Percentiles rank a stretch among this genome's conserved stretches.
These are phyloP conservation scores for Vesta saturnalis DNA, from an alignment of 2,888 invertebrate species.

Conservation along the genomic window DNA sequence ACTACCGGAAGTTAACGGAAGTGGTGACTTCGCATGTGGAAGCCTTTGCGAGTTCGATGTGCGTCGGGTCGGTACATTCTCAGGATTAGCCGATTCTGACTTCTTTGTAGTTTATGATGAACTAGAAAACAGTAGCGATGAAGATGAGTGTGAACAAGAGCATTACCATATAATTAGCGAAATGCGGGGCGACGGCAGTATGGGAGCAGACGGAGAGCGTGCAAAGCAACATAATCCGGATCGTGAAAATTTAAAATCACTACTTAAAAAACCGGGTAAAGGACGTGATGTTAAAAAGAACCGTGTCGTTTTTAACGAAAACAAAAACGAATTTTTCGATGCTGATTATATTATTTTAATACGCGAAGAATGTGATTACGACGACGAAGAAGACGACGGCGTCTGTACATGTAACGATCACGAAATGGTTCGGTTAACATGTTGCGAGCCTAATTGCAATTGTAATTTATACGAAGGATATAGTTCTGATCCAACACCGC, in stretches of 20 bases:
- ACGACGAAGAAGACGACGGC: conserved; percentile 78
- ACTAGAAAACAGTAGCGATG: conserved; percentile 48
- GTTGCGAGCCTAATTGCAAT: conserved; percentile 74
- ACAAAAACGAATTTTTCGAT: conserved; percentile 89
- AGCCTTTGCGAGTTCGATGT: conserved; percentile 57
- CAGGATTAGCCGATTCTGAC: conserved; percentile 46
- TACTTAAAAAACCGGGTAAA: conserved; percentile 79
- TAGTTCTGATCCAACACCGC: conserved; percentile 54
- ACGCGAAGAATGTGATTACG: conserved; percentile 86
- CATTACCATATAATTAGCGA: conserved; percentile 39
- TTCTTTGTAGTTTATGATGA: conserved; percentile 59
- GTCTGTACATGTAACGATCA: conserved; percentile 78
- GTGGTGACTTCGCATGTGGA: conserved; percentile 32
- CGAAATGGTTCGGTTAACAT: conserved; percentile 71
- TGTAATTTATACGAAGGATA: conserved; percentile 58
- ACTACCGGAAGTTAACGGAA: conserved; percentile 9
- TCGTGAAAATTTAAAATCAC: conserved; percentile 73
- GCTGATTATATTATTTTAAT: conserved; percentile 92
- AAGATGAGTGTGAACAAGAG: conserved; percentile 46
- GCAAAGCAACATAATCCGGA: conserved; percentile 68
- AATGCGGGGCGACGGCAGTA: conserved; percentile 60
- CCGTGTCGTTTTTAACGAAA: conserved; percentile 89
- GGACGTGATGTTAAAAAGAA: conserved; percentile 67
- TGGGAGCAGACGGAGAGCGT: conserved; percentile 60
- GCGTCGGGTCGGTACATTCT: conserved; percentile 49